Percentiles rank a stretch among this genome's conserved stretches.
These are phyloP conservation scores for Lepus timidus DNA, from an alignment of 2,113 vertebrate species.

Conservation along the genomic window DNA sequence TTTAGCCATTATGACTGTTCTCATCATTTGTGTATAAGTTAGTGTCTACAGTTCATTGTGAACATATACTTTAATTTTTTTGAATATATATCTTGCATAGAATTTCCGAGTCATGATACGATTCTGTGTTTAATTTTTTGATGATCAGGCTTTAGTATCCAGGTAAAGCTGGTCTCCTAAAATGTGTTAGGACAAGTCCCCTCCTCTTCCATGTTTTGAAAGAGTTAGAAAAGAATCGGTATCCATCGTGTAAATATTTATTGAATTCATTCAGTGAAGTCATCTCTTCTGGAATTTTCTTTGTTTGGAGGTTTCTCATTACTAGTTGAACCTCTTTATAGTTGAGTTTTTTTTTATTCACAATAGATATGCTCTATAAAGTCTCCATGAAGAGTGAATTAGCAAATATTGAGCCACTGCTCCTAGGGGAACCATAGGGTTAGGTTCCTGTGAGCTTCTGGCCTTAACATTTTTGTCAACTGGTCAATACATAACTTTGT, in stretches of 20 bases:
- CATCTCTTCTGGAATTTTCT: background rate
- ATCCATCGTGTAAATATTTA: background rate
- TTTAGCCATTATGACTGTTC: background rate
- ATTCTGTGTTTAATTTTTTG: slow-evolving; percentile 7
- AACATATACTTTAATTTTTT: background rate
- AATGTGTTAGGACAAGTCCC: background rate
- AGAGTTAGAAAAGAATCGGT: background rate
- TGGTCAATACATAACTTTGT: slow-evolving; percentile 22
- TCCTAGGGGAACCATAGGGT: background rate
- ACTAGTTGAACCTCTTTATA: background rate
- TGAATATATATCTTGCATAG: background rate
- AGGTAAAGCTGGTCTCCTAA: background rate
- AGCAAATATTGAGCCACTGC: background rate
- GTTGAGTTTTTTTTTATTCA: background rate
- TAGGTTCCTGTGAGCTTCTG: background rate
- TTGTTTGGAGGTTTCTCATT: background rate
- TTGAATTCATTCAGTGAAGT: background rate
- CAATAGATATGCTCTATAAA: background rate
- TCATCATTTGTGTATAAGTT: slow-evolving; percentile 20
- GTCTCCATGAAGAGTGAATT: background rate
- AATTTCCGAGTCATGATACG: background rate
- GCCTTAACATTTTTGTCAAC: background rate
- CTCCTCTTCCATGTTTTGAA: background rate
- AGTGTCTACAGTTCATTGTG: background rate
- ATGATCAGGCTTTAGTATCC: background rate